Conservation (phyloP, 2,113 vertebrate species). For the Emydura subglobosa region DNA sequence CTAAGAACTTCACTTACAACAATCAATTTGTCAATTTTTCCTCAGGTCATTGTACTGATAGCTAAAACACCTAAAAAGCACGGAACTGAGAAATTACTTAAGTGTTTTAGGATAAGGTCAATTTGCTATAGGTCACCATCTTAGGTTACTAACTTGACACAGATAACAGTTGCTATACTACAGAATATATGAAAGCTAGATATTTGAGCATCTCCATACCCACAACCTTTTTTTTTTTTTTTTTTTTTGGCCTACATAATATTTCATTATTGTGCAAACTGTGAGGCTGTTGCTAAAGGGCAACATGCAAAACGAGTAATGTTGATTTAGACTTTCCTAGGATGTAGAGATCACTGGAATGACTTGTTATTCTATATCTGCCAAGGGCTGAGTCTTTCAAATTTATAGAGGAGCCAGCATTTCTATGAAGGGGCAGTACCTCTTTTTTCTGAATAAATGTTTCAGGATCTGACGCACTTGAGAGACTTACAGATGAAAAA, state of each 20-base stretch:
- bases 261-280: background rate
- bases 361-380: constrained; percentile 52
- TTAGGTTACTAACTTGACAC: background rate
- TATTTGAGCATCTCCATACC: background rate
- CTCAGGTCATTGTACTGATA: background rate
- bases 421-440: background rate
- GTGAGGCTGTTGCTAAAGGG: constrained; percentile 30
- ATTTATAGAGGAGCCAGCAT: constrained; percentile 31
- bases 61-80: constrained; percentile 10
- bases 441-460: background rate
- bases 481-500: background rate
- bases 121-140: background rate
- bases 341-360: constrained; percentile 56
- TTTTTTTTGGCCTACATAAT: background rate
- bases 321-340: constrained; percentile 70
- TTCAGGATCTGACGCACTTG: background rate
- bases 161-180: background rate
- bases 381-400: constrained; percentile 62
- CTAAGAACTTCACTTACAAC: background rate
- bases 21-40: background rate
- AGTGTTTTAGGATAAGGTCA: background rate
- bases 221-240: background rate
- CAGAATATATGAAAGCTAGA: background rate
- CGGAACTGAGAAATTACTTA: background rate
- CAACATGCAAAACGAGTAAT: constrained; percentile 10